Percentiles rank a stretch among this genome's conserved stretches.
These are phyloP conservation scores for Pavo muticus DNA, from an alignment of 2,113 vertebrate genomes.

Conservation along the genomic window DNA sequence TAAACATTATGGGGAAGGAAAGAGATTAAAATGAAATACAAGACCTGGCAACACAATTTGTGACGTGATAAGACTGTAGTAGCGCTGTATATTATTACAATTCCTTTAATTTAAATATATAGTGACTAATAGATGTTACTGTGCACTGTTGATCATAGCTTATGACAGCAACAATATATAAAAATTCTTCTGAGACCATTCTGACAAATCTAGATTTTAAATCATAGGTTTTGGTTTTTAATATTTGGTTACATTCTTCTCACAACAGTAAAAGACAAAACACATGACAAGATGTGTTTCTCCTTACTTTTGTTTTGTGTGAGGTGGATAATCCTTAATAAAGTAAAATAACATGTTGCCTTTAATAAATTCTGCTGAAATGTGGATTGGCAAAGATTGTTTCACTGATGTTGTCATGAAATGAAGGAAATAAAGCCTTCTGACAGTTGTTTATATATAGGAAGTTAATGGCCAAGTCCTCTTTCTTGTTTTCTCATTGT, in stretches of 20 bases:
- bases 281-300: background rate
- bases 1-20: background rate
- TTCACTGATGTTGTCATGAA: background rate
- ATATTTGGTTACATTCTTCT: background rate
- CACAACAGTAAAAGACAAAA: background rate
- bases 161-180: background rate
- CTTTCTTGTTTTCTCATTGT: background rate
- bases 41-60: background rate
- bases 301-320: background rate
- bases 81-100: background rate
- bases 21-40: background rate
- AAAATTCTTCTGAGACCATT: background rate
- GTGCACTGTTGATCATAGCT: background rate
- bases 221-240: background rate
- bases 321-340: background rate
- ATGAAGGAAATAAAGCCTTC: background rate
- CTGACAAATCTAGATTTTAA: background rate
- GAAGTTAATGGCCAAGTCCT: background rate
- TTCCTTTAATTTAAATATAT: background rate
- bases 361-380: background rate
- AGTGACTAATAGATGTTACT: background rate
- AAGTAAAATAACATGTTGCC: background rate
- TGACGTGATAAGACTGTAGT: background rate
- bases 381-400: background rate
- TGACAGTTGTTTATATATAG: slow-evolving; percentile 2